These are phyloP conservation scores for Crenichthys baileyi DNA, from an alignment of 2,797 vertebrate species.

Conservation along the genomic window DNA sequence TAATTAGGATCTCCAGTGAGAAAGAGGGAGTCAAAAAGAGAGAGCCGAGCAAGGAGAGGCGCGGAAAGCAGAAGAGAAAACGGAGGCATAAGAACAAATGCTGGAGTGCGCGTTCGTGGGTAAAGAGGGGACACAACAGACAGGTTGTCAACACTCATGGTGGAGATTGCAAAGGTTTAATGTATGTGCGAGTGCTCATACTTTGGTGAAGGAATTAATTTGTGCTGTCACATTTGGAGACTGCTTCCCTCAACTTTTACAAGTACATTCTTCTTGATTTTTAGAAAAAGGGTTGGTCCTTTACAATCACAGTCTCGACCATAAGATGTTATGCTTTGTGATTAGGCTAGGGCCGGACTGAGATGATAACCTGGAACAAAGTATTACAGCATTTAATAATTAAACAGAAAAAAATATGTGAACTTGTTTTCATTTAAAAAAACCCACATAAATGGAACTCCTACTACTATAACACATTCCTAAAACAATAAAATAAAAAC, in stretches of 20 bases:
- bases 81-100: constrained; percentile 39
- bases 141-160: constrained; percentile 46
- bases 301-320: neutral
- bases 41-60: constrained; percentile 29
- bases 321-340: neutral
- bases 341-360: neutral
- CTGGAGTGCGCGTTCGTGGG: constrained; percentile 34
- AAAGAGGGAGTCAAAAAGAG: constrained; percentile 60
- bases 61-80: constrained; percentile 52
- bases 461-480: neutral
- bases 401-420: neutral
- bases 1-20: constrained; percentile 87
- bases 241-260: constrained; percentile 2
- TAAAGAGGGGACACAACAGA: constrained; percentile 44
- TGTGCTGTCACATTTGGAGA: constrained; percentile 12
- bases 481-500: too few relatives aligned
- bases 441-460: neutral
- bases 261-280: neutral
- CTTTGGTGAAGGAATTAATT: constrained; percentile 23
- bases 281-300: neutral
- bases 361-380: neutral
- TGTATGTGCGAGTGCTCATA: constrained; percentile 29
- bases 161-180: constrained; percentile 27
- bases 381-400: neutral
- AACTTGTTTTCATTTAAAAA: neutral